A percentile compares a stretch with the other conserved stretches of the same genome.
Evolutionary conservation across 2,113 vertebrate species (phyloP).

Genomic region (Gambusia holbrooki): DNA sequence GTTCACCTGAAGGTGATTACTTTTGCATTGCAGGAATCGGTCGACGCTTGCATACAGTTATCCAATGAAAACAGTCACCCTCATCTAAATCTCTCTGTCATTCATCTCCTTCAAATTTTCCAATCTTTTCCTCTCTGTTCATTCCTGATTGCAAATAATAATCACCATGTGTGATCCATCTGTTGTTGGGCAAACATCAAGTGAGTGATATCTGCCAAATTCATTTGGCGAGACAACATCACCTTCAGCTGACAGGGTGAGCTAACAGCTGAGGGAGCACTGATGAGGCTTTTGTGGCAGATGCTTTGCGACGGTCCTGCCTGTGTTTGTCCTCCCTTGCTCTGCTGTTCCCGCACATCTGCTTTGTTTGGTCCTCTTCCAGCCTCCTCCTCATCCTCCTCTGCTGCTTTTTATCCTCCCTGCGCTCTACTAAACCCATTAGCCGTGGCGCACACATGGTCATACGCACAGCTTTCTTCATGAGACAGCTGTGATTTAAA

Average conservation of each 20-base stretch:
- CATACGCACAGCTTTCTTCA: constrained; percentile 21
- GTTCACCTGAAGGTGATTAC: background rate
- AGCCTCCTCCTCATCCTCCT: constrained; percentile 47
- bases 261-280: constrained; percentile 34
- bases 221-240: constrained; percentile 54
- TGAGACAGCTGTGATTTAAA: constrained; percentile 58
- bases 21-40: background rate
- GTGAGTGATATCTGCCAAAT: constrained; percentile 61
- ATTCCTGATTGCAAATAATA: constrained; percentile 43
- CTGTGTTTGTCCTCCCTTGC: constrained; percentile 29
- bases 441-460: constrained; percentile 40
- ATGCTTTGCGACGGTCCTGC: constrained; percentile 44
- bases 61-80: background rate
- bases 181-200: constrained; percentile 69
- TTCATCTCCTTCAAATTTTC: constrained; percentile 5
- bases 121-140: background rate
- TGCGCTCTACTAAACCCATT: constrained; percentile 65
- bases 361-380: constrained; percentile 60
- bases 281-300: constrained; percentile 45
- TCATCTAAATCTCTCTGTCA: constrained; percentile 2
- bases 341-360: constrained; percentile 58
- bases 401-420: constrained; percentile 47
- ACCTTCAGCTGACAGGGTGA: constrained; percentile 51
- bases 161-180: constrained; percentile 60
- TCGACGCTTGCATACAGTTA: background rate